Percentiles rank a stretch among this genome's conserved stretches.
phyloP scores from a whole-genome alignment of 1,140 invertebrate species.

The Lepidurus arcticus region DNA sequence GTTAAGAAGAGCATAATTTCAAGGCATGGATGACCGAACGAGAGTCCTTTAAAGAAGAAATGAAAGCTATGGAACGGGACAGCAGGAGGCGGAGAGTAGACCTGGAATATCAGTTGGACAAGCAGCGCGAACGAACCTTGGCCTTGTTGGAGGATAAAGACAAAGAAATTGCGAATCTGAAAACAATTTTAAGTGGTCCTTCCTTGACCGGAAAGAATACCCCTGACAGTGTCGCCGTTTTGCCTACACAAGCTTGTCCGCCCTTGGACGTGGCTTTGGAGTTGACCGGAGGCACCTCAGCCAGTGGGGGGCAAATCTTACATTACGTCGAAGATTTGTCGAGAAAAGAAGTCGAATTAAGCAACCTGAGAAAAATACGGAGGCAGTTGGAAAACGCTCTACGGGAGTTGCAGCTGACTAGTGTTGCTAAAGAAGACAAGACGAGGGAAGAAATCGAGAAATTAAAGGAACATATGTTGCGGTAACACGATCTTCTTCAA shows the following conservation, averaged over 20 bases:
- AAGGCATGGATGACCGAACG: conserved; percentile 52
- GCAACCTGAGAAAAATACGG: conserved; percentile 63
- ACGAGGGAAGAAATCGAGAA: conserved; percentile 52
- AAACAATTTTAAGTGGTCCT: conserved; percentile 48
- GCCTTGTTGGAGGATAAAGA: conserved; percentile 72
- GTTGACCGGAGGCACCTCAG: conserved; percentile 36
- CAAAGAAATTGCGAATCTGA: conserved; percentile 62
- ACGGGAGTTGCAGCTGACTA: conserved; percentile 56
- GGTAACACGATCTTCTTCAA: conserved; percentile 39
- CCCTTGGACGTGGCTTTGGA: conserved; percentile 34
- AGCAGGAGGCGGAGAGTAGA: conserved; percentile 54
- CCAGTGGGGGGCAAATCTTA: conserved; percentile 56
- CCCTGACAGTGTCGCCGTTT: conserved; percentile 15
- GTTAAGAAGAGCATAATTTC: conserved; percentile 25
- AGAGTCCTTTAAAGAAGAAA: conserved; percentile 54
- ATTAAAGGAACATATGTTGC: conserved; percentile 49
- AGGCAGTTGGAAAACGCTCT: conserved; percentile 61
- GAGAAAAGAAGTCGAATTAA: conserved; percentile 70
- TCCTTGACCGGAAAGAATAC: conserved; percentile 38
- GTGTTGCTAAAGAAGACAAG: conserved; percentile 52
- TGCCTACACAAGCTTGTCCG: background rate
- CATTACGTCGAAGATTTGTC: conserved; percentile 79
- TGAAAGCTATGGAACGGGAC: conserved; percentile 51
- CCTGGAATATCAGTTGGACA: conserved; percentile 67
- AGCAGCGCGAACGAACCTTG: conserved; percentile 70